Conservation (phyloP, 2,797 vertebrate species). For the Sphaeramia orbicularis region DNA sequence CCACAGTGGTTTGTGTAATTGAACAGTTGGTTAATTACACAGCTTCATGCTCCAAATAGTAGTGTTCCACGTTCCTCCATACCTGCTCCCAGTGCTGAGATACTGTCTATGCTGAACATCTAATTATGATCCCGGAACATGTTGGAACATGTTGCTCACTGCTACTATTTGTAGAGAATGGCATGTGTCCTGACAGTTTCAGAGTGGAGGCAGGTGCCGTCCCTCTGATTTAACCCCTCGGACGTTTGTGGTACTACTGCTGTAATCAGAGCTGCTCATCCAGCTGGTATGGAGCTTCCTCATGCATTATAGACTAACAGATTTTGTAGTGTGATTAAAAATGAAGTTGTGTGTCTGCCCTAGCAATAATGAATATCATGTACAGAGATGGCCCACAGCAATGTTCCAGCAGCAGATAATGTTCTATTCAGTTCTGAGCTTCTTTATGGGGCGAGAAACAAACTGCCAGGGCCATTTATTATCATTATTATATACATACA, state of each 20-base stretch:
- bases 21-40: conserved; percentile 52
- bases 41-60: conserved; percentile 46
- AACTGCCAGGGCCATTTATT: conserved; percentile 6
- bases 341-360: conserved; percentile 41
- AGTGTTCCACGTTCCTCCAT: conserved; percentile 19
- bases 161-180: conserved; percentile 42
- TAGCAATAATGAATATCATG: conserved; percentile 31
- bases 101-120: conserved; percentile 37
- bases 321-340: conserved; percentile 52
- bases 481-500: no score
- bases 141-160: conserved; percentile 46
- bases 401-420: conserved; percentile 49
- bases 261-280: conserved; percentile 74
- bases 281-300: conserved; percentile 54
- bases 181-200: conserved; percentile 36
- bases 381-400: conserved; percentile 41
- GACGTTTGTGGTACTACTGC: conserved; percentile 39
- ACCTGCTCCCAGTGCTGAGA: conserved; percentile 32
- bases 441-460: conserved; percentile 21
- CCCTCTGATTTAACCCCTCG: conserved; percentile 56
- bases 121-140: conserved; percentile 53
- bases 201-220: conserved; percentile 47
- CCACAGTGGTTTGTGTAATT: conserved; percentile 30
- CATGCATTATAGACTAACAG: conserved; percentile 75
- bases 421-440: conserved; percentile 3